These are phyloP conservation scores for Mormyrops boulengeri DNA, from an alignment of 2,797 vertebrate species.

Conservation along the genomic window DNA sequence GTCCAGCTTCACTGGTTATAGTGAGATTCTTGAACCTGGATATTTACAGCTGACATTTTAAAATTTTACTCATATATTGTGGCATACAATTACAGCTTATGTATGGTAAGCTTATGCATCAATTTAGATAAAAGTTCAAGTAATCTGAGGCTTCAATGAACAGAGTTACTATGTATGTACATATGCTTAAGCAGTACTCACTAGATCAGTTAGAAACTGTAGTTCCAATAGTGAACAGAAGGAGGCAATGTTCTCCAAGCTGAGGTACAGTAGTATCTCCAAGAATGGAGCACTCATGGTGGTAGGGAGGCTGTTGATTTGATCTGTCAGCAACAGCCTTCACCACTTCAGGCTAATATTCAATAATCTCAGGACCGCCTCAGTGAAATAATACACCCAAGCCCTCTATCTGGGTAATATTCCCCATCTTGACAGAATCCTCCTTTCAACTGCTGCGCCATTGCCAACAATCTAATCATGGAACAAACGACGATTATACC, in stretches of 20 bases:
- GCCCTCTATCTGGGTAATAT: slow-evolving; percentile 61
- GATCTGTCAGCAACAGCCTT: slow-evolving; percentile 51
- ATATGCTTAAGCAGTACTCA: neutral
- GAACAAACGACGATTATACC: slow-evolving; percentile 50
- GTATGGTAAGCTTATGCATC: neutral
- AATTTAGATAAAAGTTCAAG: neutral
- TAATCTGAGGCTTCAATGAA: neutral
- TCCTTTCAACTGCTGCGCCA: slow-evolving; percentile 55
- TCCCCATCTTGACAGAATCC: slow-evolving; percentile 68
- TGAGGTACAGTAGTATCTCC: slow-evolving; percentile 22
- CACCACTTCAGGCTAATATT: slow-evolving; percentile 47
- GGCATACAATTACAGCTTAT: neutral
- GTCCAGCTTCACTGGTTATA: neutral
- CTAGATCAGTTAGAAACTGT: neutral
- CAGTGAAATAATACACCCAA: slow-evolving; percentile 40
- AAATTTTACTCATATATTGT: neutral
- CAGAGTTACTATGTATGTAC: neutral
- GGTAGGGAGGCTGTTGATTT: slow-evolving; percentile 39
- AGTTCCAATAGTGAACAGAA: slow-evolving; percentile 34
- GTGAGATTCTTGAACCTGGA: neutral
- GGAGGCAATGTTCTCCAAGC: slow-evolving; percentile 45
- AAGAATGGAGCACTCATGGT: slow-evolving; percentile 32
- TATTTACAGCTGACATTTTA: neutral
- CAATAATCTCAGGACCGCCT: slow-evolving; percentile 49
- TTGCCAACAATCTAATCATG: slow-evolving; percentile 57